Percentiles rank a stretch among this genome's conserved stretches.
Evolutionary conservation across 2,113 vertebrate genomes (phyloP).

Genomic region (Chelonoidis abingdonii): DNA sequence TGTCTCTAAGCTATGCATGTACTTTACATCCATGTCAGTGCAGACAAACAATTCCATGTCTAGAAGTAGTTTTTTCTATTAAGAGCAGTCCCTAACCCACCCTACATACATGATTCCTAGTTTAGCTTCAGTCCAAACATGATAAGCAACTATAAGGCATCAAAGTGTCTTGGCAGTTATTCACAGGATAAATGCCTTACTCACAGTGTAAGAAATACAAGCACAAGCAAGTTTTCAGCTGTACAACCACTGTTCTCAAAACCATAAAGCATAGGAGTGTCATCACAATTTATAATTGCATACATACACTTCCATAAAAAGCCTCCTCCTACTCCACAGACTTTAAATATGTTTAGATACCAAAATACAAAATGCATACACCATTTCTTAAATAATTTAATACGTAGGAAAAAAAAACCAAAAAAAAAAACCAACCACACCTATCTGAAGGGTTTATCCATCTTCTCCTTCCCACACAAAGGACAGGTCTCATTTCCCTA

Average conservation of each 20-base stretch:
- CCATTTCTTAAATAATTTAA: not conserved
- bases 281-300: rapidly evolving
- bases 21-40: rapidly evolving
- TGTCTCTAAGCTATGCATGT: rapidly evolving
- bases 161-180: not conserved
- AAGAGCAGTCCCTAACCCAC: not conserved
- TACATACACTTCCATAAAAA: rapidly evolving
- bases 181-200: not conserved
- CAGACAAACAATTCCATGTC: not conserved
- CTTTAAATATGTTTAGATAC: not conserved
- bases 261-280: not conserved
- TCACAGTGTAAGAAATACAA: slow-evolving; percentile 32
- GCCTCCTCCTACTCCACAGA: not conserved
- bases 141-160: slow-evolving; percentile 15
- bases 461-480: not conserved
- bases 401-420: not conserved
- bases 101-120: not conserved
- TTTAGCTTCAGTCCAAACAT: not conserved
- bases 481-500: not conserved
- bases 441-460: not conserved
- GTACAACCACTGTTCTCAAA: not conserved
- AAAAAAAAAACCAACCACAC: no score
- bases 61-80: not conserved
- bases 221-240: not conserved
- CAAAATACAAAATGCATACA: not conserved